Evolutionary conservation across 2,113 vertebrate genomes (phyloP).

Genomic region (Trochalopteron elliotii): DNA sequence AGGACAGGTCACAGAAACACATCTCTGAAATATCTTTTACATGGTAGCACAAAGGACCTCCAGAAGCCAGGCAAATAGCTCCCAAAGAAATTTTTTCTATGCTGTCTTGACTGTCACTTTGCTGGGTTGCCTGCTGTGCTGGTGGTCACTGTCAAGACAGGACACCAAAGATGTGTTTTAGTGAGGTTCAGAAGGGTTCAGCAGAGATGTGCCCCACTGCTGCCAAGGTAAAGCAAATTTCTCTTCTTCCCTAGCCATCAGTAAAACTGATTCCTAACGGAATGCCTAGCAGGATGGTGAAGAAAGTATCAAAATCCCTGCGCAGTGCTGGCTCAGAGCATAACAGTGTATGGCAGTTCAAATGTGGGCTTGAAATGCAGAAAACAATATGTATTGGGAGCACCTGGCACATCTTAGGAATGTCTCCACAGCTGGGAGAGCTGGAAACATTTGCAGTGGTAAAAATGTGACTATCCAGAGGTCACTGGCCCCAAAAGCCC

Average conservation of each 20-base stretch:
- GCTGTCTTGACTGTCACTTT: not conserved
- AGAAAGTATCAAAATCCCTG: not conserved
- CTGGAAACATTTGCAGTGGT: not conserved
- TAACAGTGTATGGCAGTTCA: accelerated
- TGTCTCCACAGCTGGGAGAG: not conserved
- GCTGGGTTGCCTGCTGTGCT: not conserved
- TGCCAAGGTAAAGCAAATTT: not conserved
- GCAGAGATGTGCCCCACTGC: not conserved
- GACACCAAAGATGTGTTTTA: not conserved
- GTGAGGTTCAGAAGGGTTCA: not conserved
- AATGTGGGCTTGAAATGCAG: not conserved
- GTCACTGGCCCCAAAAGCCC: not conserved
- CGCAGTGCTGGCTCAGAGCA: not conserved
- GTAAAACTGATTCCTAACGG: not conserved
- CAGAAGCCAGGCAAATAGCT: not conserved
- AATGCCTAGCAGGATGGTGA: not conserved
- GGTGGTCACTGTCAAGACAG: too few relatives aligned
- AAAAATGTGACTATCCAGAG: not conserved
- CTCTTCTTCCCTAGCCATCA: not conserved
- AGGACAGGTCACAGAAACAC: not conserved
- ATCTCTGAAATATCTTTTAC: not conserved
- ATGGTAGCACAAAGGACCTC: not conserved
- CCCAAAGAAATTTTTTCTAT: not conserved
- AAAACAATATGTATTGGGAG: not conserved
- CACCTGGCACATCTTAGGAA: not conserved